Percentiles rank a stretch among this genome's conserved stretches.
Conservation (phyloP, 2,113 vertebrate genomes). For the Corynorhinus townsendii region DNA sequence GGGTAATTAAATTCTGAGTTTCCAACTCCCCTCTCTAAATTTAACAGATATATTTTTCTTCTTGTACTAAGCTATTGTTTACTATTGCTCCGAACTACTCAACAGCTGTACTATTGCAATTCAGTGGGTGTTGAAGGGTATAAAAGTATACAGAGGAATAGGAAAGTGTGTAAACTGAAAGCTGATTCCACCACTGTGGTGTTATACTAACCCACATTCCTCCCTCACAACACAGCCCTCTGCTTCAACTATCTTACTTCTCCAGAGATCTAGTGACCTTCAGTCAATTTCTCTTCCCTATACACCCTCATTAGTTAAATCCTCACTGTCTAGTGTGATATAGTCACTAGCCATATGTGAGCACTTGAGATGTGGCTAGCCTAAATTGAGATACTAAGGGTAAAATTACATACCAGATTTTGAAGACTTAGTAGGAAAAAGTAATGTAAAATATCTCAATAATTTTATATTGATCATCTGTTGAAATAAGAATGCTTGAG, state of each 20-base stretch:
- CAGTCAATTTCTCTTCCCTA: background rate
- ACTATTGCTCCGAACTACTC: constrained; percentile 24
- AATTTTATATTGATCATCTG: background rate
- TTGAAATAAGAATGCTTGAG: background rate
- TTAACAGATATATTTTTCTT: constrained; percentile 41
- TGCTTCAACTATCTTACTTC: background rate
- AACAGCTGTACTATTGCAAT: constrained; percentile 30
- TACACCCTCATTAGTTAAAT: background rate
- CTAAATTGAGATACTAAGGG: background rate
- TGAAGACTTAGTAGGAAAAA: background rate
- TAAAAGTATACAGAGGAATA: background rate
- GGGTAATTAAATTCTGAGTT: constrained; percentile 62
- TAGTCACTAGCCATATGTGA: background rate
- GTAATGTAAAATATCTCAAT: background rate
- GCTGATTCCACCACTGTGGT: too few relatives aligned
- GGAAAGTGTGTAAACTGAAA: background rate
- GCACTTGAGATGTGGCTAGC: background rate
- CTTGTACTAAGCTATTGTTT: constrained; percentile 22
- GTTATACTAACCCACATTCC: background rate
- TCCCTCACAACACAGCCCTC: background rate
- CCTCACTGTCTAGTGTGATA: background rate
- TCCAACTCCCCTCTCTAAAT: constrained; percentile 44
- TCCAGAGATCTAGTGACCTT: background rate
- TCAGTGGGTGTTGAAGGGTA: background rate
- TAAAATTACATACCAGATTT: background rate